Evolutionary conservation across 2,797 vertebrate genomes (phyloP).

Genomic region (Podarcis siculus): DNA sequence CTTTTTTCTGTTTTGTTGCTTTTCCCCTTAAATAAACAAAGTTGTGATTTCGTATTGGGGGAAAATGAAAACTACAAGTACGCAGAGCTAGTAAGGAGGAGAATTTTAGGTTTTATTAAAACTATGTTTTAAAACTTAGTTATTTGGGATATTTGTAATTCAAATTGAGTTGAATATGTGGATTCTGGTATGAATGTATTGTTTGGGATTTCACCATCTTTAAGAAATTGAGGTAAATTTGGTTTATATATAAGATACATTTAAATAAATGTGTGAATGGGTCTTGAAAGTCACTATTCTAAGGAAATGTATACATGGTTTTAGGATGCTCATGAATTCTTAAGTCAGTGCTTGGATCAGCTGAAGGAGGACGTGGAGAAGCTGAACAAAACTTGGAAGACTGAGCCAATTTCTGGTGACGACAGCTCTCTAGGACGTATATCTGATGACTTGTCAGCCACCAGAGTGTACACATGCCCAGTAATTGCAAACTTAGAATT

Average conservation of each 20-base stretch:
- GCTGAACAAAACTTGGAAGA: conserved; percentile 93
- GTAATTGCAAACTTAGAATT: conserved; percentile 97
- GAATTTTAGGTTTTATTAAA: neutral
- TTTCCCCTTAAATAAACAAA: neutral
- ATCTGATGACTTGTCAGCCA: conserved; percentile 85
- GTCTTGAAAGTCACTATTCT: neutral
- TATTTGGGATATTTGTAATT: neutral
- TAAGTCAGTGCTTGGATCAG: conserved; percentile 98
- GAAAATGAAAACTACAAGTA: neutral
- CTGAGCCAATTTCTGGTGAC: conserved; percentile 83
- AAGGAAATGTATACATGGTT: neutral
- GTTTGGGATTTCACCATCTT: neutral
- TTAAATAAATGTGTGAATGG: neutral
- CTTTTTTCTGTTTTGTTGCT: too few species aligned
- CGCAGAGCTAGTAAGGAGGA: neutral
- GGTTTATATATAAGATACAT: neutral
- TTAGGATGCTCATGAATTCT: conserved; percentile 97
- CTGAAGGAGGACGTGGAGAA: conserved; percentile 98
- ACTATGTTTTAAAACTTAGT: neutral
- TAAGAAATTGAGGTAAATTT: neutral
- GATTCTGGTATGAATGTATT: neutral
- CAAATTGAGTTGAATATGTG: neutral
- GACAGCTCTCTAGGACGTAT: conserved; percentile 78
- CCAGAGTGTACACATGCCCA: conserved; percentile 92
- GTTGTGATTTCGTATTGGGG: neutral